Percentiles rank a stretch among this genome's conserved stretches.
phyloP scores from a whole-genome alignment of 1,140 invertebrate genomes.

The Drosophila serrata region DNA sequence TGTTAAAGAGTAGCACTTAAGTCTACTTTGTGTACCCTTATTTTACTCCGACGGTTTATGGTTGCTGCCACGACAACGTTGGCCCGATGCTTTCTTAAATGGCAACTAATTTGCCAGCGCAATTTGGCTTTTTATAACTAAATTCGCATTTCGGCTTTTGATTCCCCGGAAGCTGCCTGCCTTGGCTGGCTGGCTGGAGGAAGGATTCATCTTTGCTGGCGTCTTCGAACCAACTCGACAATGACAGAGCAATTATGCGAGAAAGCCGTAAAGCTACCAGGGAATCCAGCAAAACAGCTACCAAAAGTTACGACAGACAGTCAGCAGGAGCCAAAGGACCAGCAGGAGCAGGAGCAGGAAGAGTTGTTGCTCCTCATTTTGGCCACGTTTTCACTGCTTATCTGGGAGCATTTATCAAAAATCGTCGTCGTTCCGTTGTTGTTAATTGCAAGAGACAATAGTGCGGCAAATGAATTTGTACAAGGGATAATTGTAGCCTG shows the following conservation, averaged over 20 bases:
- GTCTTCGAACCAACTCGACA: slow-evolving; percentile 57
- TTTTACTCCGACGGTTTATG: slow-evolving; percentile 54
- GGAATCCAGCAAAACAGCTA: slow-evolving; percentile 33
- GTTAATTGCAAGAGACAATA: slow-evolving; percentile 79
- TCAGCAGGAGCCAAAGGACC: slow-evolving; percentile 1
- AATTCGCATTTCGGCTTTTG: slow-evolving; percentile 62
- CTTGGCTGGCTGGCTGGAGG: not conserved
- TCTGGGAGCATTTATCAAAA: slow-evolving; percentile 77
- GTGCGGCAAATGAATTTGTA: slow-evolving; percentile 82
- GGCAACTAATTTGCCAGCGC: slow-evolving; percentile 79
- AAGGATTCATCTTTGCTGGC: slow-evolving; percentile 23
- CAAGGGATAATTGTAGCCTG: slow-evolving; percentile 77
- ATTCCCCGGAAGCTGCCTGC: not conserved
- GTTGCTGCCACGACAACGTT: slow-evolving; percentile 55
- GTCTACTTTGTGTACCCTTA: slow-evolving; percentile 5
- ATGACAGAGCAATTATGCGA: slow-evolving; percentile 77
- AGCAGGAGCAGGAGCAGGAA: not conserved
- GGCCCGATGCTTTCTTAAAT: slow-evolving; percentile 66
- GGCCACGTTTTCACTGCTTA: slow-evolving; percentile 39
- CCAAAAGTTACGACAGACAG: slow-evolving; percentile 69
- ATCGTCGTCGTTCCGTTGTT: slow-evolving; percentile 65
- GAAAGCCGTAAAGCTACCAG: slow-evolving; percentile 71
- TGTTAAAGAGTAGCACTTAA: slow-evolving; percentile 1
- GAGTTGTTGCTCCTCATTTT: slow-evolving; percentile 5
- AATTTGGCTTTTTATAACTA: slow-evolving; percentile 81